These are phyloP conservation scores for Agrochola circellaris DNA, from an alignment of 2,888 invertebrate genomes.

Conservation along the genomic window DNA sequence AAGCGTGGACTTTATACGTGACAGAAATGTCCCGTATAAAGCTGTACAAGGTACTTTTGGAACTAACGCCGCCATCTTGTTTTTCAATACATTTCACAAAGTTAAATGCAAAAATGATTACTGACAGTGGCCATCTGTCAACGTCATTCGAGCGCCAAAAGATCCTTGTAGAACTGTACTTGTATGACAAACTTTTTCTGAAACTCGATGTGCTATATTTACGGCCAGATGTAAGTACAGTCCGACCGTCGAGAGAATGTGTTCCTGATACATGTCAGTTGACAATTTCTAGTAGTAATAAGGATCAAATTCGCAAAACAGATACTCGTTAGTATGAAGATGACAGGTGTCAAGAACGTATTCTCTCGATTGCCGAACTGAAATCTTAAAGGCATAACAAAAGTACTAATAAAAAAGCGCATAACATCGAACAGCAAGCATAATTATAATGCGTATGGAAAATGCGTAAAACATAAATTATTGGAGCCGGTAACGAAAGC, in stretches of 20 bases:
- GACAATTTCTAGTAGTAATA: too few relatives aligned
- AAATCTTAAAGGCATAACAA: constrained; percentile 21
- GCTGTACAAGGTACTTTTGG: not conserved
- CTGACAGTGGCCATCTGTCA: not conserved
- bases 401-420: constrained; percentile 31
- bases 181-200: not conserved
- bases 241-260: too few relatives aligned
- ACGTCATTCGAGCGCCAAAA: not conserved
- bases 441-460: constrained; percentile 26
- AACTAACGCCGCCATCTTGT: not conserved
- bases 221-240: not conserved
- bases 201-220: not conserved
- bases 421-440: constrained; percentile 18
- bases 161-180: not conserved
- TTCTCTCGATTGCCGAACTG: too few relatives aligned
- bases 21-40: too few relatives aligned
- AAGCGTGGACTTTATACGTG: not conserved
- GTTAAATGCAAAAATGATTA: not conserved
- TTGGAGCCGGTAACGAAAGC: constrained; percentile 51
- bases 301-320: too few relatives aligned
- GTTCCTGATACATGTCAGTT: too few relatives aligned
- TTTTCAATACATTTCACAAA: not conserved
- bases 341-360: too few relatives aligned
- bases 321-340: too few relatives aligned
- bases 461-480: constrained; percentile 56